phyloP scores from a whole-genome alignment of 2,888 invertebrate species.

The Bombylius discolor region DNA sequence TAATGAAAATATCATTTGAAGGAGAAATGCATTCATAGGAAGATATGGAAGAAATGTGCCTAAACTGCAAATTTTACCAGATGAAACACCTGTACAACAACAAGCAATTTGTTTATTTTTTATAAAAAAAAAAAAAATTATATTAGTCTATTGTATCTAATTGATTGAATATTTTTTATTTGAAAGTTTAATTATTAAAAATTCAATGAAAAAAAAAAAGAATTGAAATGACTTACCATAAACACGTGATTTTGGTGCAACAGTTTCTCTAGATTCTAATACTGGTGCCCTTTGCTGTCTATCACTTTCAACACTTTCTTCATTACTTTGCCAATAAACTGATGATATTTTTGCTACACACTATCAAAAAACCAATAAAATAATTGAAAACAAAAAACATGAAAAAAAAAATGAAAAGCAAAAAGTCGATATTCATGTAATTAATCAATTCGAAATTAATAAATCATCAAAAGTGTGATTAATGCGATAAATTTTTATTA shows the following conservation, averaged over 20 bases:
- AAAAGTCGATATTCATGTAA: not conserved
- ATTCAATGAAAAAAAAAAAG: too few species aligned
- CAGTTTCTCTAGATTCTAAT: constrained; percentile 61
- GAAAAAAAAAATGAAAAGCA: not conserved
- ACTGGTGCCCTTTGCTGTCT: constrained; percentile 61
- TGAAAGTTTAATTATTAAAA: too few species aligned
- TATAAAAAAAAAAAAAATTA: too few species aligned
- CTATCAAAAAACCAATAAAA: constrained; percentile 27
- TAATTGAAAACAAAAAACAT: not conserved
- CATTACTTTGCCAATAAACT: constrained; percentile 76
- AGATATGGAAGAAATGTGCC: not conserved
- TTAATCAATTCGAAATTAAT: not conserved
- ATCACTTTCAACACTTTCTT: constrained; percentile 73
- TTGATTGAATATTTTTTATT: too few species aligned
- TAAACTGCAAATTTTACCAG: not conserved
- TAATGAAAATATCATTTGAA: too few species aligned
- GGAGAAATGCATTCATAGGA: not conserved
- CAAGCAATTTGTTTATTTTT: too few species aligned
- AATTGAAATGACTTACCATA: constrained; percentile 38
- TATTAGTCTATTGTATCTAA: too few species aligned
- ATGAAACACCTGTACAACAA: not conserved
- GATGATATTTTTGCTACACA: constrained; percentile 79
- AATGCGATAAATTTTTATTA: not conserved
- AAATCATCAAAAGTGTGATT: not conserved
- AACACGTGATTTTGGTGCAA: constrained; percentile 51